These are phyloP conservation scores for Thunnus albacares DNA, from an alignment of 2,797 vertebrate species.

Conservation along the genomic window DNA sequence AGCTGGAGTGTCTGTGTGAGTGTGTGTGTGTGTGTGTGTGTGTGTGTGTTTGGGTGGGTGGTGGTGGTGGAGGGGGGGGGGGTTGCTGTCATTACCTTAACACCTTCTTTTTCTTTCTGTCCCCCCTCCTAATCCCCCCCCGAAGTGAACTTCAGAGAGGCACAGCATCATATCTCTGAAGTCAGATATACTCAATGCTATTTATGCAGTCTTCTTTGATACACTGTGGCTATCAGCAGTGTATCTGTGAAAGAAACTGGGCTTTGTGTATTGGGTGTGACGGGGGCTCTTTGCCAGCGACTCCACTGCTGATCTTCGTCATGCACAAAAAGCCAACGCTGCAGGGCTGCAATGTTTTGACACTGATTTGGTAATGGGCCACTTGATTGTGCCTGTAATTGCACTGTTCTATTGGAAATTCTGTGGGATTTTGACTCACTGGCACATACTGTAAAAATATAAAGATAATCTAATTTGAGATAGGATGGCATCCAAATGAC, in stretches of 20 bases:
- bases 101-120: conserved; percentile 34
- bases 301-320: neutral
- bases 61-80: too few species aligned
- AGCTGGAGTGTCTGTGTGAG: conserved; percentile 46
- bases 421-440: conserved; percentile 29
- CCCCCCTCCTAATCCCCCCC: neutral
- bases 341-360: conserved; percentile 38
- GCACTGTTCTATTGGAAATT: conserved; percentile 17
- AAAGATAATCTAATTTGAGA: conserved; percentile 62
- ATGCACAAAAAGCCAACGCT: conserved; percentile 6
- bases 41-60: conserved; percentile 19
- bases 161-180: conserved; percentile 27
- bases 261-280: conserved; percentile 4
- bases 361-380: conserved; percentile 48
- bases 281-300: conserved; percentile 2
- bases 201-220: conserved; percentile 43
- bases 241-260: conserved; percentile 16
- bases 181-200: conserved; percentile 15
- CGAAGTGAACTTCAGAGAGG: conserved; percentile 37
- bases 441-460: conserved; percentile 25
- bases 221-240: conserved; percentile 10
- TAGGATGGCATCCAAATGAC: conserved; percentile 62
- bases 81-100: conserved; percentile 22
- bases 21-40: conserved; percentile 6
- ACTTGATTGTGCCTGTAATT: conserved; percentile 51